A percentile compares a stretch with the other conserved stretches of the same genome.
phyloP scores from a whole-genome alignment of 2,888 invertebrate genomes.

The Meghimatium bilineatum region DNA sequence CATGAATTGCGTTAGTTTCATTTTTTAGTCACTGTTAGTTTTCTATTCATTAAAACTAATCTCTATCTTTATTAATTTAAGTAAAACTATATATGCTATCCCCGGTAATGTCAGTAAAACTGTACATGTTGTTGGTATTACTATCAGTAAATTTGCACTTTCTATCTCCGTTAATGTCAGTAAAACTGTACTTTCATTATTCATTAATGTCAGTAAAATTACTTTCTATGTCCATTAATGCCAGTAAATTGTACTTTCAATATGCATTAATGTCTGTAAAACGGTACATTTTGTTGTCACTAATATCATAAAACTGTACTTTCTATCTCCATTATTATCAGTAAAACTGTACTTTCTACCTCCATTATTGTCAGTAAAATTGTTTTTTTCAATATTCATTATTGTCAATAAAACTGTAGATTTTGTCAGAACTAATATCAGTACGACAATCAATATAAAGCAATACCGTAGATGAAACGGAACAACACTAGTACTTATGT shows the following conservation, averaged over 20 bases:
- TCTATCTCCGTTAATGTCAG: background rate
- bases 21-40: no score
- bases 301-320: background rate
- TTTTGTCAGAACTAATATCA: background rate
- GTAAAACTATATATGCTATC: background rate
- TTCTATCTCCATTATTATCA: no score
- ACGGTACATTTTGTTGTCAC: background rate
- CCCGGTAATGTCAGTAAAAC: background rate
- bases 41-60: no score
- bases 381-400: background rate
- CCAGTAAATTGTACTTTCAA: background rate
- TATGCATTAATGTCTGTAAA: background rate
- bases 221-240: background rate
- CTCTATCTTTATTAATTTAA: no score
- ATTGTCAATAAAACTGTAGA: background rate
- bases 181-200: background rate
- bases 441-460: no score
- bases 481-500: no score
- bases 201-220: background rate
- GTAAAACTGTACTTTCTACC: background rate
- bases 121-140: background rate
- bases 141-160: background rate
- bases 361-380: background rate
- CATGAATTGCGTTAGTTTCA: slow-evolving; percentile 61
- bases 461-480: no score